These are phyloP conservation scores for Escarpia spicata DNA, from an alignment of 2,888 invertebrate genomes.

Conservation along the genomic window DNA sequence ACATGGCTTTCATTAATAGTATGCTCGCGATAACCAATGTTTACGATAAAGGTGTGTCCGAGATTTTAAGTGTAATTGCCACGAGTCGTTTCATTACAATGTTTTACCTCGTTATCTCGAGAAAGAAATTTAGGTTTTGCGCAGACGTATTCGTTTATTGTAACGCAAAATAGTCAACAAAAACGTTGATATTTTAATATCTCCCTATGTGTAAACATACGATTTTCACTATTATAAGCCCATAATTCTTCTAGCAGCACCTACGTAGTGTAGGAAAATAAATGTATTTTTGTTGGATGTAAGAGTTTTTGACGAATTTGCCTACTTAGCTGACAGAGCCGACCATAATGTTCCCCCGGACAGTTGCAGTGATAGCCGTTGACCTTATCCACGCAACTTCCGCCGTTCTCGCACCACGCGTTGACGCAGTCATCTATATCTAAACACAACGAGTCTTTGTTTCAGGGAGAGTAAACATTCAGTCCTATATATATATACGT, in stretches of 20 bases:
- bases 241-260: too few species aligned
- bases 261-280: too few species aligned
- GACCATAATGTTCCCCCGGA: neutral
- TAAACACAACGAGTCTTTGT: neutral
- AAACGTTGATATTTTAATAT: neutral
- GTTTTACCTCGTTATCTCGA: neutral
- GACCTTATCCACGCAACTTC: neutral
- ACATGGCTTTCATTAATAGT: neutral
- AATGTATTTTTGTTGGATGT: too few species aligned
- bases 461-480: neutral
- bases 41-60: neutral
- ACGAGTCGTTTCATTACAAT: neutral
- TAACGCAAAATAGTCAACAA: neutral
- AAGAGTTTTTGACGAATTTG: neutral
- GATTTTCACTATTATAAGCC: too few species aligned
- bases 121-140: too few species aligned
- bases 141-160: neutral
- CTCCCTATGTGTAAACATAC: too few species aligned
- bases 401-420: neutral
- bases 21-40: neutral
- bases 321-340: neutral
- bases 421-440: neutral
- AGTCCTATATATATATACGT: too few species aligned
- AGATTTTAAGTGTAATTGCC: neutral
- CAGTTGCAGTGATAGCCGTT: constrained; percentile 21